Evolutionary conservation across 2,888 invertebrate species (phyloP).

Genomic region (Drosophila falleni): DNA sequence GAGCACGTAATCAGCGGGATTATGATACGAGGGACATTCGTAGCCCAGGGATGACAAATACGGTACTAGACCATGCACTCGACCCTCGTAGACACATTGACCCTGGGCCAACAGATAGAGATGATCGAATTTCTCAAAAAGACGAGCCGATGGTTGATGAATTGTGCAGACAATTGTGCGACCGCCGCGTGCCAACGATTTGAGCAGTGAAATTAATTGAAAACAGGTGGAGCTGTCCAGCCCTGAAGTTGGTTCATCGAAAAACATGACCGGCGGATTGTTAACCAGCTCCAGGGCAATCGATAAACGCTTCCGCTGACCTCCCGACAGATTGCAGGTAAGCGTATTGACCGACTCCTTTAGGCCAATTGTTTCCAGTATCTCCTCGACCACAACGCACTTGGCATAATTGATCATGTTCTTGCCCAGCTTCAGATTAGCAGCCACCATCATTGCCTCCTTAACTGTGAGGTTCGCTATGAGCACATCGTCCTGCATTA

Average conservation of each 20-base stretch:
- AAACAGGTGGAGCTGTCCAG: slow-evolving; percentile 97
- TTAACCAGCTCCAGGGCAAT: slow-evolving; percentile 97
- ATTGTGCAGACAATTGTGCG: slow-evolving; percentile 98
- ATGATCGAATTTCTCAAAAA: slow-evolving; percentile 98
- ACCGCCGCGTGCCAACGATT: slow-evolving; percentile 94
- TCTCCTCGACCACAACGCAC: slow-evolving; percentile 93
- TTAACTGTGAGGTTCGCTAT: slow-evolving; percentile 95
- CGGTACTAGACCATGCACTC: slow-evolving; percentile 93
- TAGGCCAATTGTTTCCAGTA: slow-evolving; percentile 93
- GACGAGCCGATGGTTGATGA: slow-evolving; percentile 97
- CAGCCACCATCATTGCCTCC: slow-evolving; percentile 96
- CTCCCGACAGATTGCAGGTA: slow-evolving; percentile 93
- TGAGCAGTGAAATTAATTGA: slow-evolving; percentile 95
- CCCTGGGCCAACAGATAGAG: slow-evolving; percentile 96
- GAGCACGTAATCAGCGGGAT: slow-evolving; percentile 98
- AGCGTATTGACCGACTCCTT: slow-evolving; percentile 92
- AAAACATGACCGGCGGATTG: slow-evolving; percentile 99
- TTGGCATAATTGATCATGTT: slow-evolving; percentile 90
- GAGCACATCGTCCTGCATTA: slow-evolving; percentile 97
- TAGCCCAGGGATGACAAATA: slow-evolving; percentile 94
- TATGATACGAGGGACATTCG: slow-evolving; percentile 97
- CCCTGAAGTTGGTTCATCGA: slow-evolving; percentile 97
- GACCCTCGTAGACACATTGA: slow-evolving; percentile 96
- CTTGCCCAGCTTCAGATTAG: slow-evolving; percentile 95
- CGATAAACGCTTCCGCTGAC: slow-evolving; percentile 95